Conservation (phyloP, 2,888 invertebrate genomes). For the Diploptera punctata region DNA sequence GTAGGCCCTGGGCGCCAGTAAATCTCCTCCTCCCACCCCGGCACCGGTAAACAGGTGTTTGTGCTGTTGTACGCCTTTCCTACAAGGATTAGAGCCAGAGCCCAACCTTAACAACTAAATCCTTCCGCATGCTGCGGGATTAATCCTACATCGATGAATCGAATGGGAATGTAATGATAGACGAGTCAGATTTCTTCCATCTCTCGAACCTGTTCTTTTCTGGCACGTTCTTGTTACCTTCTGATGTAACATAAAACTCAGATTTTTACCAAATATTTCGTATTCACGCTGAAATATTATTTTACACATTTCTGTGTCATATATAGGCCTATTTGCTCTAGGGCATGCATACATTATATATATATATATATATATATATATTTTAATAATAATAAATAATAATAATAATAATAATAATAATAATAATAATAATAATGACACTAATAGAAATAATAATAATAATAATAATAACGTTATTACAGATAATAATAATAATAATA, state of each 20-base stretch:
- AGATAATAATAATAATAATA: no score
- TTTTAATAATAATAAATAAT: not conserved
- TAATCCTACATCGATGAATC: not conserved
- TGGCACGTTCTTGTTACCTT: no score
- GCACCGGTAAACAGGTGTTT: constrained; percentile 9
- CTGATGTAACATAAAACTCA: no score
- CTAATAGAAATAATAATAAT: no score
- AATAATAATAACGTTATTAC: no score
- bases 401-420: not conserved
- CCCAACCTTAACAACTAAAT: constrained; percentile 18
- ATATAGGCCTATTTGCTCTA: no score
- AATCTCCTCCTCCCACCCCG: not conserved
- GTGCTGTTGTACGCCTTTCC: not conserved
- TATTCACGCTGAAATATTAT: no score
- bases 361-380: not conserved
- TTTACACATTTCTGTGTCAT: no score
- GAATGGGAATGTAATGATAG: constrained; percentile 6
- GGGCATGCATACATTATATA: not conserved
- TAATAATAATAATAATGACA: not conserved
- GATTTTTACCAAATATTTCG: no score
- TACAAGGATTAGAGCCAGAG: constrained; percentile 1
- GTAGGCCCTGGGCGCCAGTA: constrained; percentile 26
- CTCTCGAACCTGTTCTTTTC: no score
- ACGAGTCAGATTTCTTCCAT: no score
- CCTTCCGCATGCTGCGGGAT: not conserved